These are phyloP conservation scores for Cnemophilus loriae DNA, from an alignment of 2,113 vertebrate species.

Conservation along the genomic window DNA sequence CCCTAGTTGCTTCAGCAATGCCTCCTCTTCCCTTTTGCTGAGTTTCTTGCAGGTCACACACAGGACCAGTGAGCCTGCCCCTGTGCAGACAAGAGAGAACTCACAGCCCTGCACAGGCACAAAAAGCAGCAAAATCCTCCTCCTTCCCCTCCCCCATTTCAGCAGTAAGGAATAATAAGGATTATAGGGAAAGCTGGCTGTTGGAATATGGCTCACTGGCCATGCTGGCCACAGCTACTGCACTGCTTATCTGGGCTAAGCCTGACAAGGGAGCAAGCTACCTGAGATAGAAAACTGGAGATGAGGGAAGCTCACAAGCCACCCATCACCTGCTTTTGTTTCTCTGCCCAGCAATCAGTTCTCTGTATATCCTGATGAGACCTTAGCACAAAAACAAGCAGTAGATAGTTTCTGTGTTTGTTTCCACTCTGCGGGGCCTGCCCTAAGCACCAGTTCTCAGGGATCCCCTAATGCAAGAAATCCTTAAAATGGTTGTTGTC, in stretches of 20 bases:
- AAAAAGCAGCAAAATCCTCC: background rate
- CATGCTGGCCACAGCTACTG: background rate
- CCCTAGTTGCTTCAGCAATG: conserved; percentile 27
- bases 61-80: background rate
- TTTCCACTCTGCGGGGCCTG: background rate
- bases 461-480: background rate
- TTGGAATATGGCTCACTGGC: background rate
- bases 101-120: background rate
- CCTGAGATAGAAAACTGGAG: background rate
- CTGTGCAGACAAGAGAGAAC: background rate
- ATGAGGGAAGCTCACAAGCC: background rate
- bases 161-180: conserved; percentile 1
- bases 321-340: background rate
- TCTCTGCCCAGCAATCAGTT: background rate
- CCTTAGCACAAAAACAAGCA: background rate
- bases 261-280: background rate
- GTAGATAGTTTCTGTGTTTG: background rate
- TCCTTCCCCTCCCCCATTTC: background rate
- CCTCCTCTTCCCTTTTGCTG: background rate
- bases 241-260: background rate
- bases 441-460: background rate
- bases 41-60: conserved; percentile 1
- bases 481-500: background rate
- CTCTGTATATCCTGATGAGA: background rate
- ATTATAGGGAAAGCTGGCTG: background rate